phyloP scores from a whole-genome alignment of 2,797 vertebrate species.

The Schizopygopsis malacanthus region DNA sequence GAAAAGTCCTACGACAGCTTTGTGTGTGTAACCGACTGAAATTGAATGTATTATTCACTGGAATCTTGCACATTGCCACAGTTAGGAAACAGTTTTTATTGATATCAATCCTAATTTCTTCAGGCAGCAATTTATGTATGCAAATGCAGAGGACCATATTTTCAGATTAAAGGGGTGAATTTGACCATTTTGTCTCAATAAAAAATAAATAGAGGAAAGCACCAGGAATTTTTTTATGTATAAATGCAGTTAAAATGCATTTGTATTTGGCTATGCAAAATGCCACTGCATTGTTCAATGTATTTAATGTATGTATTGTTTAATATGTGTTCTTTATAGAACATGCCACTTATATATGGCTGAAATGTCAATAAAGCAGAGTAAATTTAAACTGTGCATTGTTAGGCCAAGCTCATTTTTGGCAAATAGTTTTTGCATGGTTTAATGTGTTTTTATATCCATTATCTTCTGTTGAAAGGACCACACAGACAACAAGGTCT shows the following conservation, averaged over 20 bases:
- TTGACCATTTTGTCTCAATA: neutral
- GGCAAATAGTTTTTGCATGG: neutral
- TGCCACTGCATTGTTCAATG: neutral
- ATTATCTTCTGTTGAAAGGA: constrained; percentile 6
- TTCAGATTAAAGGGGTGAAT: neutral
- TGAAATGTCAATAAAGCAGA: neutral
- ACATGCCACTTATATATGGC: neutral
- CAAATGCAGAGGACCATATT: neutral
- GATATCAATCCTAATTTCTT: neutral
- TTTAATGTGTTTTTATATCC: neutral
- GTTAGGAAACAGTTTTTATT: neutral
- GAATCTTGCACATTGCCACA: neutral
- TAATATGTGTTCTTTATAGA: neutral
- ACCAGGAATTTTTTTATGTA: neutral
- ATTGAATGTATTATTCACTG: too few species aligned
- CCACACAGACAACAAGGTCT: neutral
- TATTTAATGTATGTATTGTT: neutral
- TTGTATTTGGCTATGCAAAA: neutral
- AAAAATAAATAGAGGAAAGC: neutral
- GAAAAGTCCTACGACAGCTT: neutral
- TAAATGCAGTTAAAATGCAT: neutral
- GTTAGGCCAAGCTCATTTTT: constrained; percentile 3
- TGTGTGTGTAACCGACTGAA: neutral
- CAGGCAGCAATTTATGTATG: neutral
- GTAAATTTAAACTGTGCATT: neutral